Evolutionary conservation across 2,113 vertebrate genomes (phyloP).

Genomic region (Dissostichus mawsoni): DNA sequence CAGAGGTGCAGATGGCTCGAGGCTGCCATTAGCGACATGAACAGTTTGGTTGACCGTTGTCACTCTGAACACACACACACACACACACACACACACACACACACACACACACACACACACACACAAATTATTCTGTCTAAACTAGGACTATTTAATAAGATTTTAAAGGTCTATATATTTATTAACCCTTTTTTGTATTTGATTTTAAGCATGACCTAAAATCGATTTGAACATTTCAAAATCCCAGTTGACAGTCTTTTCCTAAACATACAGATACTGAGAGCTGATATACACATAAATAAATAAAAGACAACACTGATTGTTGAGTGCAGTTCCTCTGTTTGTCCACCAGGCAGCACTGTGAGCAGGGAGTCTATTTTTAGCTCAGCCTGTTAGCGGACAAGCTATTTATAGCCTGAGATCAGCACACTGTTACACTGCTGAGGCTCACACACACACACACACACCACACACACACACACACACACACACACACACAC

Average conservation of each 20-base stretch:
- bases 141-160: no score
- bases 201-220: no score
- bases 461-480: no score
- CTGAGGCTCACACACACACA: conserved; percentile 4
- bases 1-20: conserved; percentile 49
- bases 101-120: conserved; percentile 23
- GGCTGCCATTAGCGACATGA: conserved; percentile 56
- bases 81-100: conserved; percentile 19
- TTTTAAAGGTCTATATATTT: no score
- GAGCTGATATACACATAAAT: no score
- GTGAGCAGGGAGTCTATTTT: conserved; percentile 53
- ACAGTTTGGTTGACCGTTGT: conserved; percentile 37
- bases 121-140: not conserved
- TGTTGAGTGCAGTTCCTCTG: not conserved
- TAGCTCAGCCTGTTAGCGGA: conserved; percentile 45
- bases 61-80: conserved; percentile 5
- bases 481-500: not conserved
- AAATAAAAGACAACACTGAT: not conserved
- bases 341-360: conserved; percentile 25
- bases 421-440: conserved; percentile 45
- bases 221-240: no score
- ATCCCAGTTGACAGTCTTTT: no score
- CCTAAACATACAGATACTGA: not conserved
- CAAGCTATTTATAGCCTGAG: conserved; percentile 62
- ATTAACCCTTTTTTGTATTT: no score